phyloP scores from a whole-genome alignment of 1,140 invertebrate species.

The Latrodectus geometricus region DNA sequence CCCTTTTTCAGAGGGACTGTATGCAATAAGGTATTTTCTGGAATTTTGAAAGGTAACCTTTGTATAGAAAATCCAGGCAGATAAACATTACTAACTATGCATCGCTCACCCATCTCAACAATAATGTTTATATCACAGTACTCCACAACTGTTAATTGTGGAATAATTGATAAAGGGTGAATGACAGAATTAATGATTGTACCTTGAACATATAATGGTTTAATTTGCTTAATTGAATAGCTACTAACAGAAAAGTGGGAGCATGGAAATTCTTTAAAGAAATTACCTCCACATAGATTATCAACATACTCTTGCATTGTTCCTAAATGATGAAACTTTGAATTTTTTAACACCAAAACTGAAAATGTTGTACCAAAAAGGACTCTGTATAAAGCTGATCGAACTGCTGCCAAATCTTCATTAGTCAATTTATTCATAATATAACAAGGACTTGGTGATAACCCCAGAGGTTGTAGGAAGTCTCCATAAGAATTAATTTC shows the following conservation, averaged over 20 bases:
- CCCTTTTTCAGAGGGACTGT: constrained; percentile 67
- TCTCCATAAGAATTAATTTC: constrained; percentile 73
- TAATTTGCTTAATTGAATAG: not conserved
- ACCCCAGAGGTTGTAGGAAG: constrained; percentile 71
- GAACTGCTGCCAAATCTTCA: constrained; percentile 66
- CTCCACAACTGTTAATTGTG: constrained; percentile 67
- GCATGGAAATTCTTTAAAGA: constrained; percentile 66
- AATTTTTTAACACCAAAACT: constrained; percentile 69
- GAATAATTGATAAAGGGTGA: constrained; percentile 27
- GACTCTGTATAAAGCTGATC: constrained; percentile 66
- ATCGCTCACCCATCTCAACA: constrained; percentile 66
- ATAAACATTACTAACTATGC: constrained; percentile 69
- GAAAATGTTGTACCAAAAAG: constrained; percentile 67
- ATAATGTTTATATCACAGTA: constrained; percentile 68
- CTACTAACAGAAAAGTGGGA: constrained; percentile 2
- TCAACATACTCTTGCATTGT: constrained; percentile 71
- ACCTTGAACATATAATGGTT: constrained; percentile 43
- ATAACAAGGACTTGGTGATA: constrained; percentile 66
- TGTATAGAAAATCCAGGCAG: not conserved
- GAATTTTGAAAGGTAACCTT: constrained; percentile 64
- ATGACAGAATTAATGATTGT: constrained; percentile 55
- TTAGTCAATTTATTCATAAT: constrained; percentile 66
- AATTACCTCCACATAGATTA: constrained; percentile 66
- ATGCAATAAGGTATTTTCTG: constrained; percentile 68
- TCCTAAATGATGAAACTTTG: constrained; percentile 72